A percentile compares a stretch with the other conserved stretches of the same genome.
Conservation (phyloP, 2,113 vertebrate species). For the Oryzias woworae region DNA sequence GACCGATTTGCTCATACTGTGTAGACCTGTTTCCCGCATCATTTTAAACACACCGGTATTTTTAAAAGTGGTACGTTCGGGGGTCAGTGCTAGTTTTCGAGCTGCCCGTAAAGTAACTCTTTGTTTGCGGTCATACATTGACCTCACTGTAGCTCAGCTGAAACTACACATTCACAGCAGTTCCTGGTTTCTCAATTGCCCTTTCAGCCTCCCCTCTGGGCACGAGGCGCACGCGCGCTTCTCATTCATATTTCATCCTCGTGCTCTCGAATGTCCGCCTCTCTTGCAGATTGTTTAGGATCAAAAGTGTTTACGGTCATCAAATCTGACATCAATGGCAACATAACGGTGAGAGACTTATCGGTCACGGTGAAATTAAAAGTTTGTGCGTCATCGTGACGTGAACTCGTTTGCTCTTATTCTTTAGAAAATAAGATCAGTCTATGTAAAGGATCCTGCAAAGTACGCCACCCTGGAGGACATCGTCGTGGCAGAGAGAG, state of each 20-base stretch:
- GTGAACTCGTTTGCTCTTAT: constrained; percentile 5
- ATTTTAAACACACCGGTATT: no score
- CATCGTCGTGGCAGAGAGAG: constrained; percentile 88
- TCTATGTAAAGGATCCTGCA: constrained; percentile 86
- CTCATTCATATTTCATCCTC: constrained; percentile 51
- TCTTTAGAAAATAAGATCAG: constrained; percentile 86
- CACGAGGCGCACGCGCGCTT: constrained; percentile 7
- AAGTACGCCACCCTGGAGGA: constrained; percentile 90
- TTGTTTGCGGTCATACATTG: constrained; percentile 54
- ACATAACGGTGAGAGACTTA: constrained; percentile 84
- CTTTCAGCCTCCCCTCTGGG: not conserved
- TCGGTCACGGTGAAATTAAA: not conserved
- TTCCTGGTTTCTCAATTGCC: not conserved
- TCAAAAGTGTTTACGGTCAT: constrained; percentile 86
- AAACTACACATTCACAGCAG: constrained; percentile 28
- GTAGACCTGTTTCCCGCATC: not conserved
- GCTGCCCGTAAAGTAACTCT: constrained; percentile 42
- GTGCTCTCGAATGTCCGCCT: constrained; percentile 46
- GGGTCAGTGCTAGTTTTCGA: not conserved
- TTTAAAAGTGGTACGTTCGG: constrained; percentile 6
- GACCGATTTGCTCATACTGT: not conserved
- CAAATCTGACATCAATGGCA: constrained; percentile 91
- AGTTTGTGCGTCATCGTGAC: not conserved
- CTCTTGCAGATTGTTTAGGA: constrained; percentile 87
- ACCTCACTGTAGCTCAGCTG: constrained; percentile 43